phyloP scores from a whole-genome alignment of 1,140 invertebrate genomes.

The Cecropterus lyciades region DNA sequence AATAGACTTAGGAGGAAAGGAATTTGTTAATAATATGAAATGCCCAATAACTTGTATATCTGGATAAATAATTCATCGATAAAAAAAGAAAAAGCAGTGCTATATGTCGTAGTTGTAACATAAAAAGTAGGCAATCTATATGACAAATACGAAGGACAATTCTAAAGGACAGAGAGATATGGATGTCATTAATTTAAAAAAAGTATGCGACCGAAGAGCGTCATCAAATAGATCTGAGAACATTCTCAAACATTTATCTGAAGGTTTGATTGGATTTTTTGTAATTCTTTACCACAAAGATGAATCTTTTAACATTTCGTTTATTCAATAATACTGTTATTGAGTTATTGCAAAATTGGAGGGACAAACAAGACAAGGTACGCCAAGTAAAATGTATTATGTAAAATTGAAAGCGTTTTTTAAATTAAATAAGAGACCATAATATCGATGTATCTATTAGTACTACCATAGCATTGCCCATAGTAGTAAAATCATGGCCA shows the following conservation, averaged over 20 bases:
- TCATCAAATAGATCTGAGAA: slow-evolving; percentile 48
- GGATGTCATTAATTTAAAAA: slow-evolving; percentile 63
- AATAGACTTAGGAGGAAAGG: too few species aligned
- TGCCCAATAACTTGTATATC: too few species aligned
- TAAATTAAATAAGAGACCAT: too few species aligned
- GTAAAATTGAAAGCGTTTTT: too few species aligned
- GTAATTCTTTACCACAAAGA: slow-evolving; percentile 6
- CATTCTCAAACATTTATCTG: slow-evolving; percentile 50
- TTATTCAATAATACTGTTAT: too few species aligned
- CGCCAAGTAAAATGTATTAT: too few species aligned
- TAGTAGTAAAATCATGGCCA: too few species aligned
- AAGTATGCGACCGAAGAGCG: slow-evolving; percentile 47
- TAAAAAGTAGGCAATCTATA: slow-evolving; percentile 66
- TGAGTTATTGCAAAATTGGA: too few species aligned
- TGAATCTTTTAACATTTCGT: background rate
- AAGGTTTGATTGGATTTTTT: slow-evolving; percentile 37
- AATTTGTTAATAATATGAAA: too few species aligned
- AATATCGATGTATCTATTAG: too few species aligned
- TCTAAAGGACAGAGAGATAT: slow-evolving; percentile 57
- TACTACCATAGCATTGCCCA: too few species aligned
- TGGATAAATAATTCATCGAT: background rate
- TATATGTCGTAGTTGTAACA: slow-evolving; percentile 46
- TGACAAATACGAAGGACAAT: slow-evolving; percentile 64
- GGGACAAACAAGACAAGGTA: too few species aligned
- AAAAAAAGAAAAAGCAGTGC: slow-evolving; percentile 40